Evolutionary conservation across 1,140 invertebrate genomes (phyloP).

Genomic region (Pygmarrhopalites habei): DNA sequence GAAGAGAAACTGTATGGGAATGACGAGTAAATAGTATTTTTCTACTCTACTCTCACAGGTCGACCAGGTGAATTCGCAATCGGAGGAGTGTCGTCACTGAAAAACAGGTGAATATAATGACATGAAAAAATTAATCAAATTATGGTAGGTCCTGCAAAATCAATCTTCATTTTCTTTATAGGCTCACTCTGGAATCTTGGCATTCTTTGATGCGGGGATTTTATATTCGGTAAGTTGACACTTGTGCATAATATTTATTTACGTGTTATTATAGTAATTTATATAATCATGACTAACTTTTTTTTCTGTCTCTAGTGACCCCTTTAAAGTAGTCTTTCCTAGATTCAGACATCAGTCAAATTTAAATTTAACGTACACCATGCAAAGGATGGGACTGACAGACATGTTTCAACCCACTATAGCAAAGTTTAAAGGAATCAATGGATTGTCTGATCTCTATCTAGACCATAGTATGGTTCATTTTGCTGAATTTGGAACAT

Average conservation of each 20-base stretch:
- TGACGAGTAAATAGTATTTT: too few species aligned
- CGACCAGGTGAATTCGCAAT: constrained; percentile 45
- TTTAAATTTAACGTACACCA: constrained; percentile 64
- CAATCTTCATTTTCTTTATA: too few species aligned
- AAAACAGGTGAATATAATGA: too few species aligned
- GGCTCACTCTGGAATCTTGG: constrained; percentile 36
- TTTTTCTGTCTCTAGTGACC: too few species aligned
- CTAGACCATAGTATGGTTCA: constrained; percentile 35
- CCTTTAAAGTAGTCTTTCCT: constrained; percentile 49
- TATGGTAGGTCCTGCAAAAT: too few species aligned
- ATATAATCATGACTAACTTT: too few species aligned
- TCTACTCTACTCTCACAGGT: too few species aligned
- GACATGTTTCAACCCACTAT: constrained; percentile 63
- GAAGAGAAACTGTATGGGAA: too few species aligned
- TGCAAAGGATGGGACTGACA: constrained; percentile 69
- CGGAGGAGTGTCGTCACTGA: constrained; percentile 33
- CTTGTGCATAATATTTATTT: too few species aligned
- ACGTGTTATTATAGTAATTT: too few species aligned
- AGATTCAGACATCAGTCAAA: constrained; percentile 72
- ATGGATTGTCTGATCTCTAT: constrained; percentile 50
- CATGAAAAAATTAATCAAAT: too few species aligned
- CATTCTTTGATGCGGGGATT: constrained; percentile 32
- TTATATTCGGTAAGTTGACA: too few species aligned
- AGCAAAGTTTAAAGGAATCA: constrained; percentile 70
- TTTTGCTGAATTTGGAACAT: constrained; percentile 37